These are phyloP conservation scores for Mystacides longicornis DNA, from an alignment of 2,888 invertebrate genomes.

Conservation along the genomic window DNA sequence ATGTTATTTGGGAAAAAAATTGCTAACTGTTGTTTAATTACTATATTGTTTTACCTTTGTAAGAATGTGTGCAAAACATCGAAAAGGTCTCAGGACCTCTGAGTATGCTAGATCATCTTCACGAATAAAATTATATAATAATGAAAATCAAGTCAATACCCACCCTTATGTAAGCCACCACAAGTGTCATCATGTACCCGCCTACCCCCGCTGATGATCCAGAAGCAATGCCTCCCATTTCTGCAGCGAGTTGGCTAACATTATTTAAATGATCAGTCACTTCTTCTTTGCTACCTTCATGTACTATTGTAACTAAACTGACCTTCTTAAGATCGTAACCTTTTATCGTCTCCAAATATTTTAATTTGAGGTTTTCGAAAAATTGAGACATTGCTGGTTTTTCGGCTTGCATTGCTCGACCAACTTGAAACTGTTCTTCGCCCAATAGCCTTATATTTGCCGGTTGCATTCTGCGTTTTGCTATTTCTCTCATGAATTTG, in stretches of 20 bases:
- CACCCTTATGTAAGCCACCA: constrained; percentile 95
- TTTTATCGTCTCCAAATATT: constrained; percentile 82
- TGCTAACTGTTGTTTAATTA: too few relatives aligned
- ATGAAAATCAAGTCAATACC: too few relatives aligned
- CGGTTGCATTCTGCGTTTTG: constrained; percentile 77
- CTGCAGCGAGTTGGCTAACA: constrained; percentile 71
- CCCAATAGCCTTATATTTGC: constrained; percentile 95
- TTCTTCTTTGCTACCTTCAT: constrained; percentile 73
- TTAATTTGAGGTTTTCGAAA: constrained; percentile 57
- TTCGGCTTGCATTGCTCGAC: constrained; percentile 64
- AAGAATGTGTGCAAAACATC: too few relatives aligned
- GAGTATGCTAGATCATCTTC: too few relatives aligned
- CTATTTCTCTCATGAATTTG: constrained; percentile 79
- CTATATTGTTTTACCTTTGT: too few relatives aligned
- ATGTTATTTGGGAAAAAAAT: too few relatives aligned
- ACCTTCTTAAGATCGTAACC: constrained; percentile 74
- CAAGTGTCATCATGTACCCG: constrained; percentile 94
- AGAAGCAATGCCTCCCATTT: constrained; percentile 76
- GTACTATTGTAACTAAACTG: constrained; percentile 87
- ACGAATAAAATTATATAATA: too few relatives aligned
- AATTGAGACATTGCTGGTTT: constrained; percentile 36
- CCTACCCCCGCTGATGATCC: constrained; percentile 91
- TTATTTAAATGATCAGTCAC: constrained; percentile 51
- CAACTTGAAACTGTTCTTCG: constrained; percentile 90
- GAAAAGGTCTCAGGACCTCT: too few relatives aligned